Evolutionary conservation across 1,140 invertebrate species (phyloP).

Genomic region (Hyles euphorbiae): DNA sequence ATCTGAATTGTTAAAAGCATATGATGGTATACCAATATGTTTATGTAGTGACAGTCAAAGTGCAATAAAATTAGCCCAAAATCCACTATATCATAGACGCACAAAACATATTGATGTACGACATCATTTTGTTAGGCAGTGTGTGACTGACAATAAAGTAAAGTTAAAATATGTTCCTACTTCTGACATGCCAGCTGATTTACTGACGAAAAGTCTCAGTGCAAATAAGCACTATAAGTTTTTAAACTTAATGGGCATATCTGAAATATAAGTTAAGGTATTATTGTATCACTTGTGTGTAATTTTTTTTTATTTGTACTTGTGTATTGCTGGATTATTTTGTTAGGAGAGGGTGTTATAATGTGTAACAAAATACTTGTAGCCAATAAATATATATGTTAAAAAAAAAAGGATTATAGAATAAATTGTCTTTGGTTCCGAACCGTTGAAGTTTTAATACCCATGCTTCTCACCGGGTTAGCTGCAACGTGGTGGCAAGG

Average conservation of each 20-base stretch:
- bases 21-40: slow-evolving; percentile 2
- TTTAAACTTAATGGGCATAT: slow-evolving; percentile 5
- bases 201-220: slow-evolving; percentile 9
- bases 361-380: background rate
- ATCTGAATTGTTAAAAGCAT: slow-evolving; percentile 1
- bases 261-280: slow-evolving; percentile 1
- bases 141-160: slow-evolving; percentile 1
- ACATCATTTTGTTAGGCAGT: slow-evolving; percentile 10
- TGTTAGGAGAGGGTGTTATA: slow-evolving; percentile 10
- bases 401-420: no score
- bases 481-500: no score
- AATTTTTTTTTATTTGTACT: no score
- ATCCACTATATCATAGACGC: slow-evolving; percentile 6
- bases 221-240: slow-evolving; percentile 12
- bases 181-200: slow-evolving; percentile 11
- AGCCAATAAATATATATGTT: no score
- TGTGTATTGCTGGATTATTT: slow-evolving; percentile 6
- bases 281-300: slow-evolving; percentile 4
- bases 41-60: slow-evolving; percentile 11
- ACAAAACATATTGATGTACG: slow-evolving; percentile 12
- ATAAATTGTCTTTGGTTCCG: no score
- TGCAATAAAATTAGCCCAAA: slow-evolving; percentile 5
- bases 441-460: no score
- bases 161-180: slow-evolving; percentile 6
- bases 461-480: no score